phyloP scores from a whole-genome alignment of 2,113 vertebrate species.

The Strix aluco region DNA sequence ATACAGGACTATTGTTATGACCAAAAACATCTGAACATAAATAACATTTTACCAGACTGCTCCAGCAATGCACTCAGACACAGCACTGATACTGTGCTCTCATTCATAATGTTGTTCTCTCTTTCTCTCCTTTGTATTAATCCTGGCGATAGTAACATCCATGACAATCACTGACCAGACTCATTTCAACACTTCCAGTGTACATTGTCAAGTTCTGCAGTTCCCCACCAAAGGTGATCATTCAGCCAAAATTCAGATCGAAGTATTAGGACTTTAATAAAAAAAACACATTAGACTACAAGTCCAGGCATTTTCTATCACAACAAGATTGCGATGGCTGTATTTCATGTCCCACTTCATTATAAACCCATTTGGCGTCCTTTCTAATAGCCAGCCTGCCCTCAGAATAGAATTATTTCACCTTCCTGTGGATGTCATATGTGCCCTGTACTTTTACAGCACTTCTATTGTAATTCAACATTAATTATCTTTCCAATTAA shows the following conservation, averaged over 20 bases:
- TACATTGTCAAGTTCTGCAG: not conserved
- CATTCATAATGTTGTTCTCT: not conserved
- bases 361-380: constrained; percentile 55
- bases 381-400: not conserved
- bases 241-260: constrained; percentile 7
- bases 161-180: not conserved
- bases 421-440: not conserved
- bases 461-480: constrained; percentile 18
- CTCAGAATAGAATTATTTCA: not conserved
- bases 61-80: not conserved
- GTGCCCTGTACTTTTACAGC: not conserved
- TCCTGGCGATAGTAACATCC: not conserved
- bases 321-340: not conserved
- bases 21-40: not conserved
- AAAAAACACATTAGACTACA: not conserved
- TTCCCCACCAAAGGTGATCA: not conserved
- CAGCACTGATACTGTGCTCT: not conserved
- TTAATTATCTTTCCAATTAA: constrained; percentile 57
- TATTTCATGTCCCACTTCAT: constrained; percentile 22
- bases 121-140: not conserved
- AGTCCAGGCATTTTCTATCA: not conserved
- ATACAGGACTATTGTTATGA: not conserved
- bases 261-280: not conserved
- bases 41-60: not conserved
- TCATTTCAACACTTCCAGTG: not conserved